Evolutionary conservation across 2,797 vertebrate genomes (phyloP).

Genomic region (Hippopotamyrus pictus): DNA sequence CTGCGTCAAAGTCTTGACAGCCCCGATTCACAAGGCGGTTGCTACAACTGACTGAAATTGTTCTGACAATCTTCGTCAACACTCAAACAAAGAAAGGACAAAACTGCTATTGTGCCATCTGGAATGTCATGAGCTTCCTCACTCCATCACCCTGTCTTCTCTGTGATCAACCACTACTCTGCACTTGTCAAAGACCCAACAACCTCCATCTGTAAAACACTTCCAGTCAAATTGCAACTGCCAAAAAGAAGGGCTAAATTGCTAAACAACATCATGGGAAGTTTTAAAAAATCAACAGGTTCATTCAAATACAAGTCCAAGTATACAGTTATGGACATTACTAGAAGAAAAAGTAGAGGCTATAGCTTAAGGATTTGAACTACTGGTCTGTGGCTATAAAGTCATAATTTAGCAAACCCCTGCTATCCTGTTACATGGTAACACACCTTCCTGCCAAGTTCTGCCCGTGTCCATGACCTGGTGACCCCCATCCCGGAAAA

Average conservation of each 20-base stretch:
- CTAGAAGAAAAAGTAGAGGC: neutral
- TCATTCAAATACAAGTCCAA: neutral
- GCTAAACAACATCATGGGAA: neutral
- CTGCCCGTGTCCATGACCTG: constrained; percentile 1
- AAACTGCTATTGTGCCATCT: constrained; percentile 25
- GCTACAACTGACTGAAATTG: constrained; percentile 14
- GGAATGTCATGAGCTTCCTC: constrained; percentile 23
- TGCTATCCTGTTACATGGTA: constrained; percentile 14
- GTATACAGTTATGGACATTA: neutral
- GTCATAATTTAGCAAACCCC: constrained; percentile 23
- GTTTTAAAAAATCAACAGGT: neutral
- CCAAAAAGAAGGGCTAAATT: neutral
- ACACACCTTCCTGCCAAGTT: constrained; percentile 19
- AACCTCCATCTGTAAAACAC: neutral
- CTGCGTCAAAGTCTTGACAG: neutral
- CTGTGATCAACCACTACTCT: neutral
- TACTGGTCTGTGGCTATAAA: constrained; percentile 19
- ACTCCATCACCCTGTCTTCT: neutral
- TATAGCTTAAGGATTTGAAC: constrained; percentile 20
- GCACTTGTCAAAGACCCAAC: neutral
- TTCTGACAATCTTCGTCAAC: constrained; percentile 19
- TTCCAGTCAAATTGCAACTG: neutral
- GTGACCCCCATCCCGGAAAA: constrained; percentile 25
- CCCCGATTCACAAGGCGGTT: neutral
- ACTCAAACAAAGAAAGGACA: constrained; percentile 34